A percentile compares a stretch with the other conserved stretches of the same genome.
Evolutionary conservation across 2,113 vertebrate genomes (phyloP).

Genomic region (Brachypteracias leptosomus): DNA sequence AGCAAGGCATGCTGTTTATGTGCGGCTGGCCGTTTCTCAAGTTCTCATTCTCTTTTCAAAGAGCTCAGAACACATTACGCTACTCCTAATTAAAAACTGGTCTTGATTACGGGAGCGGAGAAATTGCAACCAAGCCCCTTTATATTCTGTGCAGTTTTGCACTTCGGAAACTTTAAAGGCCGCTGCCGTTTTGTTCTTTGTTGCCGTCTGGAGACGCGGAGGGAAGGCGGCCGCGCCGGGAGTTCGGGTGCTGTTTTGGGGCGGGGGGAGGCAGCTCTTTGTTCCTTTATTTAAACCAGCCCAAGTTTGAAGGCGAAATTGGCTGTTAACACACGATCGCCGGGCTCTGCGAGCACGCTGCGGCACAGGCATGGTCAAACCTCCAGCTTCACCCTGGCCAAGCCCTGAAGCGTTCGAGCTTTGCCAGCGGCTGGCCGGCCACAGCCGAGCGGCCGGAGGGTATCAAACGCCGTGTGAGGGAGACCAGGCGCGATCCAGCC

Average conservation of each 20-base stretch:
- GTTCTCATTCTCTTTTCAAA: not conserved
- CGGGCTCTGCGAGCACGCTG: not conserved
- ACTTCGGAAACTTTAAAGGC: constrained; percentile 6
- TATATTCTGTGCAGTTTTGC: not conserved
- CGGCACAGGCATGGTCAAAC: not conserved
- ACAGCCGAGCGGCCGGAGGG: not conserved
- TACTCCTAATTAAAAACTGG: not conserved
- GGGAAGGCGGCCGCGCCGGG: not conserved
- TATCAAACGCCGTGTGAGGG: not conserved
- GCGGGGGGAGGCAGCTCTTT: not conserved
- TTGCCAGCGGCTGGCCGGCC: not conserved
- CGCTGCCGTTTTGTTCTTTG: not conserved
- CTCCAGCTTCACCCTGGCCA: not conserved
- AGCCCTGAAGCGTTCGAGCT: not conserved
- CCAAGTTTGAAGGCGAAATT: not conserved
- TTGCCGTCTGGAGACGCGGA: not conserved
- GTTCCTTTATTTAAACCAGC: not conserved
- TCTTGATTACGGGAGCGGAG: not conserved
- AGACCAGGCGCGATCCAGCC: not conserved
- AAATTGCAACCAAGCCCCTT: not conserved
- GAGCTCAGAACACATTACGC: not conserved
- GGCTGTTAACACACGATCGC: not conserved
- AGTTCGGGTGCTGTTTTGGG: not conserved
- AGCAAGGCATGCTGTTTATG: not conserved
- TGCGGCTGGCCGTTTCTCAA: not conserved